These are phyloP conservation scores for Sminthopsis crassicaudata DNA, from an alignment of 2,113 vertebrate species.

Conservation along the genomic window DNA sequence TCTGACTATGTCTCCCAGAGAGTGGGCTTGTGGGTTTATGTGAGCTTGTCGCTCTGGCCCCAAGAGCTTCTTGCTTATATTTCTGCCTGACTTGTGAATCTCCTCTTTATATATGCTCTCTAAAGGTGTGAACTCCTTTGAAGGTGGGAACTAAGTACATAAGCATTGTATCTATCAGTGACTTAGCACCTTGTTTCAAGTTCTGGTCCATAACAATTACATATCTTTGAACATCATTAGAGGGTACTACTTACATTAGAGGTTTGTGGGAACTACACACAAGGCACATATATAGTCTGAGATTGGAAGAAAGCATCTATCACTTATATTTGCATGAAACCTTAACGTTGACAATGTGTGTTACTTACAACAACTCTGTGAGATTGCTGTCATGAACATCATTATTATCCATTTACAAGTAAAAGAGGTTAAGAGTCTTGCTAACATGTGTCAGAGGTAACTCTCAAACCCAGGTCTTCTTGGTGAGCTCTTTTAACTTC, in stretches of 20 bases:
- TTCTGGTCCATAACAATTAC: too few species aligned
- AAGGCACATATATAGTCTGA: not conserved
- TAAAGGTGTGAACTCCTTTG: too few species aligned
- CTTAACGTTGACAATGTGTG: not conserved
- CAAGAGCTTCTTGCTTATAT: too few species aligned
- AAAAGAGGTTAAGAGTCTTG: not conserved
- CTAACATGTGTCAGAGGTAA: not conserved
- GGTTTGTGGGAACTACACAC: not conserved
- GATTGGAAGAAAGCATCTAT: not conserved
- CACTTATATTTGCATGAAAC: not conserved
- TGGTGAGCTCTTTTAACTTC: not conserved
- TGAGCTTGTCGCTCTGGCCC: too few species aligned
- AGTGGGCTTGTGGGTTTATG: too few species aligned
- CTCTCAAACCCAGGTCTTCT: not conserved
- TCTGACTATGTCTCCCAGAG: too few species aligned
- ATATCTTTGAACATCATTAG: not conserved
- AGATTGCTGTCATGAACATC: not conserved
- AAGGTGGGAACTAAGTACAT: too few species aligned
- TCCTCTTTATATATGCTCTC: too few species aligned
- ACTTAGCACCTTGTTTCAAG: too few species aligned
- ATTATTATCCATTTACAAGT: not conserved
- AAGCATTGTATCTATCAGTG: too few species aligned
- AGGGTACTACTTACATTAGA: not conserved
- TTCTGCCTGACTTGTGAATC: too few species aligned
- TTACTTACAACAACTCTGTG: not conserved